Evolutionary conservation across 2,888 invertebrate species (phyloP).

Genomic region (Limnephilus auricula): DNA sequence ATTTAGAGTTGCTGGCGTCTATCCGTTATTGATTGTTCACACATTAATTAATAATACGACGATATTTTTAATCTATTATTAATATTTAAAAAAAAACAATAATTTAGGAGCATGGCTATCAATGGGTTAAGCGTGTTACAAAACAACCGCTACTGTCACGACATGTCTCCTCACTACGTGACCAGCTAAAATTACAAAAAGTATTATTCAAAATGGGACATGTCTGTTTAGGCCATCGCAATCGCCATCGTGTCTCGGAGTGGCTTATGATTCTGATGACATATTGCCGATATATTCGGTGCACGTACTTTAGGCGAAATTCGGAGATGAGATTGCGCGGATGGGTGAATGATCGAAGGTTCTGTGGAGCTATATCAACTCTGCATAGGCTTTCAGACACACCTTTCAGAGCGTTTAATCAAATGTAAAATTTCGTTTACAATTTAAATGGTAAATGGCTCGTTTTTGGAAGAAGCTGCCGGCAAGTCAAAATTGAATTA

Average conservation of each 20-base stretch:
- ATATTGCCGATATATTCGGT: neutral
- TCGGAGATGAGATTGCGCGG: neutral
- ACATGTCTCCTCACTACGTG: neutral
- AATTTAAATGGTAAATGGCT: too few species aligned
- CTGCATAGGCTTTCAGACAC: neutral
- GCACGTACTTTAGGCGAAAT: neutral
- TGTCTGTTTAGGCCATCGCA: neutral
- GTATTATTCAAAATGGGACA: neutral
- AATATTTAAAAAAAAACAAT: too few species aligned
- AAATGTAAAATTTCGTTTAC: too few species aligned
- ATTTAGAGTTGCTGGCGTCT: too few species aligned
- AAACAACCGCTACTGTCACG: neutral
- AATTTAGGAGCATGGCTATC: neutral
- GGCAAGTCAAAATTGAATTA: too few species aligned
- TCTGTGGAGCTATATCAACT: neutral
- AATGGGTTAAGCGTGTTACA: neutral
- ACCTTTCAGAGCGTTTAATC: too few species aligned
- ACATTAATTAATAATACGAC: too few species aligned
- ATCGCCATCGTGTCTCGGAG: neutral
- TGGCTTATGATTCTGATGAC: neutral
- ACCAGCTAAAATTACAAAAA: neutral
- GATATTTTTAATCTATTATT: too few species aligned
- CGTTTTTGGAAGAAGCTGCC: too few species aligned
- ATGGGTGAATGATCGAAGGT: neutral
- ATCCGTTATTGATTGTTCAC: too few species aligned